Evolutionary conservation across 1,140 invertebrate genomes (phyloP), one percentile per base, ranked within the genome.

Genomic region (Araneus ventricosus): DNA sequence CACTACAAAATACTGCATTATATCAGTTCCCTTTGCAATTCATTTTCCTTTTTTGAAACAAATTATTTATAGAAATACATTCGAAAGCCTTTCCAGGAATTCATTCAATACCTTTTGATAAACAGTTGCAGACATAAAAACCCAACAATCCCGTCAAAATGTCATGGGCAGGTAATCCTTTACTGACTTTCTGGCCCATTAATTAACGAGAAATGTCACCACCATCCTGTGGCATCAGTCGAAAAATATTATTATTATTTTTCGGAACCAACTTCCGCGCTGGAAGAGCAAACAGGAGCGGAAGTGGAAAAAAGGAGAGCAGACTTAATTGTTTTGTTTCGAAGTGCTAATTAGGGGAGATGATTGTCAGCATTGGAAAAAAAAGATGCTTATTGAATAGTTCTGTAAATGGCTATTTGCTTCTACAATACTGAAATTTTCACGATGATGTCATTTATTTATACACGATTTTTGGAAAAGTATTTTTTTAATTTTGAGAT

Each of bases 201-300:
- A 90, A 90, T 90, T 90, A 90, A 67, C 30, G 45, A n/a, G 41
- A 24, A 80, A 59, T 57, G 70, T 57, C 88, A 90, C 17, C 30
- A 24, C 14, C 70, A 57, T n/a, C 27, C 52, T 57, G 17, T 14
- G 10, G 37, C 0, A 34, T 86, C 10, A 61, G 27, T 61, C 57
- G 61, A 14, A 20, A 41, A 8, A 41, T 5, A 8, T 8, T 41
- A 8, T 5, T 30, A 39, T 75, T 88, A 88, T 67, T 88, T 88
- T 70, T 39, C 37, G 39, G 27, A 70, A 45, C 8, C 6, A 45
- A 88, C 37, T 75, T 70, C 20, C 27, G 4, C 8, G 27, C 1
- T 27, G 5, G 34, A 88, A 70, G 24, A 70, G 24, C 80, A 84
- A 52, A 45, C 5, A 27, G 6, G 1, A 27, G 7, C n/a, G 22